Evolutionary conservation across 2,113 vertebrate species (phyloP).

Genomic region (Trogon melanurus): DNA sequence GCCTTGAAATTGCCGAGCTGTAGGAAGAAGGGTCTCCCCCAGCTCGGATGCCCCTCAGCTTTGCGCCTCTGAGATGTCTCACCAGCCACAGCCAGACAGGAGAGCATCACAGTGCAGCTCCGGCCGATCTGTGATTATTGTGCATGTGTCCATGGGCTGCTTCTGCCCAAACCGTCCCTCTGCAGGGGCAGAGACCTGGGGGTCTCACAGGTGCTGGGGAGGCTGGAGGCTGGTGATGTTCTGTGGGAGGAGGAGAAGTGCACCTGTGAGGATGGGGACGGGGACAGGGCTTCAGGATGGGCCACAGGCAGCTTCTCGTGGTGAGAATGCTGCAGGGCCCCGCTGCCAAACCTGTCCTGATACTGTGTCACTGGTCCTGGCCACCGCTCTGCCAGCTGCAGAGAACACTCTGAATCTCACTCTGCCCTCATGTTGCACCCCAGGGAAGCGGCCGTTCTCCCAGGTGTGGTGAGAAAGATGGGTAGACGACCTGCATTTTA

Average conservation of each 20-base stretch:
- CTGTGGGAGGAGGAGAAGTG: neutral
- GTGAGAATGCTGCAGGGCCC: neutral
- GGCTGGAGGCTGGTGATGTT: neutral
- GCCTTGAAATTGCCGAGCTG: neutral
- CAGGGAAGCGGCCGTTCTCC: neutral
- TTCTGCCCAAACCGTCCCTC: neutral
- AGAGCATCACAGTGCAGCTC: neutral
- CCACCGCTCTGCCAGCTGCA: rapidly evolving
- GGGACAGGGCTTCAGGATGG: rapidly evolving
- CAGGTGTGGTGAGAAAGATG: neutral
- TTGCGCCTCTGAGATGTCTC: neutral
- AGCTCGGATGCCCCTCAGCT: rapidly evolving
- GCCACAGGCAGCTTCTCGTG: neutral
- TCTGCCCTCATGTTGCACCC: neutral
- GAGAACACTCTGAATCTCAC: no score
- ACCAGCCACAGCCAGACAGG: rapidly evolving
- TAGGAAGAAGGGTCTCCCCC: neutral
- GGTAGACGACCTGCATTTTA: neutral
- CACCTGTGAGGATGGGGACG: neutral
- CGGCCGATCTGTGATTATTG: neutral
- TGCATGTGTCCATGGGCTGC: rapidly evolving
- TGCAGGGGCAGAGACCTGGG: neutral
- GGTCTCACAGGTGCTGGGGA: rapidly evolving
- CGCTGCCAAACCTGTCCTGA: neutral
- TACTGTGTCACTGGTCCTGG: rapidly evolving